phyloP scores from a whole-genome alignment of 1,140 invertebrate genomes.

The Tetragnatha versicolor region DNA sequence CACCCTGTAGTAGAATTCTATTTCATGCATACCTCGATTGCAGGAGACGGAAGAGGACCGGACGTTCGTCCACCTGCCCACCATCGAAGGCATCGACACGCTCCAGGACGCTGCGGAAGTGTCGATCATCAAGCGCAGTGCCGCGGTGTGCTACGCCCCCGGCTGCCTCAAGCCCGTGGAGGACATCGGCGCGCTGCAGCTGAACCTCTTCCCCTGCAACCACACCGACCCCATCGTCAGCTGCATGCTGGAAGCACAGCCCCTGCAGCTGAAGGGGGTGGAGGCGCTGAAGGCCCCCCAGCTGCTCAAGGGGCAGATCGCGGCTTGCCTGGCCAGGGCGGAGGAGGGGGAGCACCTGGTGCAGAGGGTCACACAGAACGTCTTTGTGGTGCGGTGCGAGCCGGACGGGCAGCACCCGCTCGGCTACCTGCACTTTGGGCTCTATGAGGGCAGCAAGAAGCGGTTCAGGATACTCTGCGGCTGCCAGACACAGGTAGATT shows the following conservation, averaged over 20 bases:
- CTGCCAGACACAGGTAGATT: constrained; percentile 31
- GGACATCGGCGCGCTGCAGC: constrained; percentile 56
- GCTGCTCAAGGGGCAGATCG: constrained; percentile 75
- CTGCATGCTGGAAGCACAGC: constrained; percentile 72
- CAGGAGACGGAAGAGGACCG: constrained; percentile 74
- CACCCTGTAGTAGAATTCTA: too few relatives aligned
- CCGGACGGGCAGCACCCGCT: constrained; percentile 74
- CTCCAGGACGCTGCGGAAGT: constrained; percentile 66
- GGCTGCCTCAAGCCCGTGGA: constrained; percentile 64
- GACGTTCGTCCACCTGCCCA: constrained; percentile 77
- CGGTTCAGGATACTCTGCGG: constrained; percentile 36
- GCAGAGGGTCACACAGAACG: constrained; percentile 78
- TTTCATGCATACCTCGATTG: neutral
- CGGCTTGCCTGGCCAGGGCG: constrained; percentile 67
- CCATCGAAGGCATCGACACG: constrained; percentile 65
- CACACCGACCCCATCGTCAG: constrained; percentile 76
- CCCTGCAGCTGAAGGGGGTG: constrained; percentile 71
- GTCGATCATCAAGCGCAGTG: constrained; percentile 64
- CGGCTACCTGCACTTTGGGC: constrained; percentile 77
- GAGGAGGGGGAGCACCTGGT: constrained; percentile 75
- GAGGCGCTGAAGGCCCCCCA: constrained; percentile 73
- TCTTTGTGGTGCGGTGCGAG: constrained; percentile 81
- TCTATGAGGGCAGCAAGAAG: constrained; percentile 65
- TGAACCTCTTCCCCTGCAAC: constrained; percentile 66
- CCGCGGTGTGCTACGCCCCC: constrained; percentile 74